These are phyloP conservation scores for Rhinoraja longicauda DNA, from an alignment of 2,797 vertebrate genomes.

Conservation along the genomic window DNA sequence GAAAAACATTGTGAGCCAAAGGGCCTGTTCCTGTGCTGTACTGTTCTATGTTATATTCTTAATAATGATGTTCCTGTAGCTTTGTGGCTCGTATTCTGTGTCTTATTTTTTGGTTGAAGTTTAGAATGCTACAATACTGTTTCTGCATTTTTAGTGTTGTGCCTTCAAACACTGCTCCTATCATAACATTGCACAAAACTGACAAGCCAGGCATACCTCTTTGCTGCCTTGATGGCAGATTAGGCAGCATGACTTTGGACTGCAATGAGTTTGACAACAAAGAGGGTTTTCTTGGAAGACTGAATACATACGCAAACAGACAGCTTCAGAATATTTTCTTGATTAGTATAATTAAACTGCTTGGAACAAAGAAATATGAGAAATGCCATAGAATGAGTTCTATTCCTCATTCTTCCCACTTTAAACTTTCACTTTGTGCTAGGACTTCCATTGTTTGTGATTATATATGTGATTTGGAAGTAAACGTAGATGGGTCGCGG, in stretches of 20 bases:
- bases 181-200: neutral
- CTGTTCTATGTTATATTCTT: too few relatives aligned
- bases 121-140: neutral
- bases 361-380: neutral
- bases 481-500: too few relatives aligned
- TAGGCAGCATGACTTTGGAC: neutral
- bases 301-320: neutral
- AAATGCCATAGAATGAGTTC: neutral
- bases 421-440: too few relatives aligned
- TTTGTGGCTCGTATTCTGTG: neutral
- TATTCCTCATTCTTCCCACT: neutral
- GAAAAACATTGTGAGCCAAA: too few relatives aligned
- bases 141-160: neutral
- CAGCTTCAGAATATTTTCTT: neutral
- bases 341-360: neutral
- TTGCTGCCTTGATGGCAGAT: neutral
- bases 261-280: neutral
- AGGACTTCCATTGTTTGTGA: too few relatives aligned
- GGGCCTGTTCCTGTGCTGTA: too few relatives aligned
- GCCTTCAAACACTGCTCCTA: neutral
- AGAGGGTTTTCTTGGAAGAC: neutral
- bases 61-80: neutral
- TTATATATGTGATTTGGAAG: too few relatives aligned
- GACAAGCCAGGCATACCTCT: neutral
- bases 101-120: neutral